Evolutionary conservation across 2,113 vertebrate species (phyloP), one percentile per base, ranked within the genome.

Genomic region (Poicephalus gulielmi): DNA sequence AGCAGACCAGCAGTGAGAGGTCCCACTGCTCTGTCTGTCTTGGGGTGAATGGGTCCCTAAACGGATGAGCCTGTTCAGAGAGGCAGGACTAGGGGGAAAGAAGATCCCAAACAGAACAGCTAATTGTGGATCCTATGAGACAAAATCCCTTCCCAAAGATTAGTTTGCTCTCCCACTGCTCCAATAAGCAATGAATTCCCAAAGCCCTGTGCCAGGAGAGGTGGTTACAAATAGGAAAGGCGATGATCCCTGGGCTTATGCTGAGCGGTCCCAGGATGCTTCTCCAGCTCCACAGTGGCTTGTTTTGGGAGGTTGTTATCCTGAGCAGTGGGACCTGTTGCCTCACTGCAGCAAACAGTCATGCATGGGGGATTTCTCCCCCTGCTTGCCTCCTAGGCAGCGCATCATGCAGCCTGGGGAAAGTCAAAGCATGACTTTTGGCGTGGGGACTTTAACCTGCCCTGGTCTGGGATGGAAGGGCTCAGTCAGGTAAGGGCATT

Each of bases 391-490:
- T 64, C 39, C 66, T 71, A 30, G 52, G 23, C 43, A 89, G 64
- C 27, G 24, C 24, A 83, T 83, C 19, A 12, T 2, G 0, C 0
- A 3, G 53, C 28, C 31, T 67, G 64, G 50, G 67, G 23, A 69
- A 90, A 66, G 39, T 53, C 39, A 73, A 47, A 69, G 30, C 0
- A 0, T 4, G 3, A 17, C 10, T 83, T 17, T 37, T 87, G 57
- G 9, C 3, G 1, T 13, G 14, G 15, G 24, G 57, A 8, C 52
- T 91, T 67, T 82, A 82, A 47, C 28, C 8, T 80, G 31, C 39
- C 41, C 33, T 0, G 0, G n/a, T 46, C n/a, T 3, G 8, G 64
- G 47, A 44, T 60, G 44, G 49, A 66, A n/a, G 1, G 12, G 8
- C 52, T 95, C 22, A 27, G 46, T 82, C 53, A 53, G 39, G 23